Evolutionary conservation across 1,140 invertebrate species (phyloP).

Genomic region (Proctacanthus coquilletti): DNA sequence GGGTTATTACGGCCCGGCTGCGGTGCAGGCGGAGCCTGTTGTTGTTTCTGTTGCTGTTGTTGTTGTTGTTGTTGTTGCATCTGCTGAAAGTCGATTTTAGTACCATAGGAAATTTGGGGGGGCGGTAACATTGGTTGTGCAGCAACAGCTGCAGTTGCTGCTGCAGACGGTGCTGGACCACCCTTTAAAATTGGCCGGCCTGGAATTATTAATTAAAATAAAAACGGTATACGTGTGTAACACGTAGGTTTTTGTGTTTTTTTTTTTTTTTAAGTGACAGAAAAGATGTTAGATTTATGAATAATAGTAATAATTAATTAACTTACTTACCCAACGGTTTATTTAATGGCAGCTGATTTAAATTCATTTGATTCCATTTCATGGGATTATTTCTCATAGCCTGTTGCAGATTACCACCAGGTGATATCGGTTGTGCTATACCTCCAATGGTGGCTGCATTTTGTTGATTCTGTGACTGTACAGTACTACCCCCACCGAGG

Average conservation of each 20-base stretch:
- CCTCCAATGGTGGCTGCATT: conserved; percentile 11
- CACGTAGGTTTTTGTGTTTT: no score
- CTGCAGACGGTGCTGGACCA: conserved; percentile 9
- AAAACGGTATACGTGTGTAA: no score
- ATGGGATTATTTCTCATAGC: conserved; percentile 10
- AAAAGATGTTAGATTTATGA: neutral
- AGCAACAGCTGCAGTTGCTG: conserved; percentile 8
- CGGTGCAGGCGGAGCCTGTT: conserved; percentile 7
- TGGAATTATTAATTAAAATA: no score
- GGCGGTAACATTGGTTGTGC: neutral
- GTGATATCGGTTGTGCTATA: no score
- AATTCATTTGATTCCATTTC: conserved; percentile 23
- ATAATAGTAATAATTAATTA: neutral
- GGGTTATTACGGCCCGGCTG: neutral
- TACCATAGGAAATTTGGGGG: conserved; percentile 6
- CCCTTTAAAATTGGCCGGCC: conserved; percentile 27
- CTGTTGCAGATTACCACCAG: conserved; percentile 4
- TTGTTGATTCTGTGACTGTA: conserved; percentile 9
- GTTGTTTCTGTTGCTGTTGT: conserved; percentile 8
- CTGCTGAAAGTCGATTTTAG: conserved; percentile 16
- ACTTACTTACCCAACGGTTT: conserved; percentile 10
- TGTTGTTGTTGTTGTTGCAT: conserved; percentile 14
- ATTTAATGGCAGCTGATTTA: neutral
- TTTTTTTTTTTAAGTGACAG: no score
- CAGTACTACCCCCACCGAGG: neutral